phyloP scores from a whole-genome alignment of 2,113 vertebrate species.

The Sigmodon hispidus region DNA sequence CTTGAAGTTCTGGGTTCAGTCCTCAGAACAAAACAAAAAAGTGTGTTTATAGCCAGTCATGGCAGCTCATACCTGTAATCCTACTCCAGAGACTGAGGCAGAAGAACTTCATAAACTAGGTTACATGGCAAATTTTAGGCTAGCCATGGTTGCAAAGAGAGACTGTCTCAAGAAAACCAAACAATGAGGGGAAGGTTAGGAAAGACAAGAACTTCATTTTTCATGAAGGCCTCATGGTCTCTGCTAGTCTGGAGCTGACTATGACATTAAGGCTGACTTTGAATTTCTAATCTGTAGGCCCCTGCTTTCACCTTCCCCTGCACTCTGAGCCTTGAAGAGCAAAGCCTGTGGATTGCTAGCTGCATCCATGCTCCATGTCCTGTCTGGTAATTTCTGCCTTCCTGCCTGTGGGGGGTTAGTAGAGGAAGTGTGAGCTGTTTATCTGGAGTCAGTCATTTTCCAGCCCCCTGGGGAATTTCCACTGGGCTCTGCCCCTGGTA shows the following conservation, averaged over 20 bases:
- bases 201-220: slow-evolving; percentile 21
- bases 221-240: neutral
- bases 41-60: neutral
- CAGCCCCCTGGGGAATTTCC: no score
- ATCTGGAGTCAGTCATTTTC: no score
- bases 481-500: no score
- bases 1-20: neutral
- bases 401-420: no score
- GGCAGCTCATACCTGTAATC: neutral
- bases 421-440: no score
- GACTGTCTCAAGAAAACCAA: neutral
- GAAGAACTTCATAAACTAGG: neutral
- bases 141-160: neutral
- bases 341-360: no score
- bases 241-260: neutral
- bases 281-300: no score
- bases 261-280: neutral
- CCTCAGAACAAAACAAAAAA: neutral
- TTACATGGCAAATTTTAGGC: neutral
- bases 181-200: neutral
- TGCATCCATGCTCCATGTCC: no score
- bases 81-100: neutral
- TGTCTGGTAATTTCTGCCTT: no score
- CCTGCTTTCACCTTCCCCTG: no score
- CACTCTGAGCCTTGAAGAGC: no score